phyloP scores from a whole-genome alignment of 2,888 invertebrate species.

The Elegia similella region DNA sequence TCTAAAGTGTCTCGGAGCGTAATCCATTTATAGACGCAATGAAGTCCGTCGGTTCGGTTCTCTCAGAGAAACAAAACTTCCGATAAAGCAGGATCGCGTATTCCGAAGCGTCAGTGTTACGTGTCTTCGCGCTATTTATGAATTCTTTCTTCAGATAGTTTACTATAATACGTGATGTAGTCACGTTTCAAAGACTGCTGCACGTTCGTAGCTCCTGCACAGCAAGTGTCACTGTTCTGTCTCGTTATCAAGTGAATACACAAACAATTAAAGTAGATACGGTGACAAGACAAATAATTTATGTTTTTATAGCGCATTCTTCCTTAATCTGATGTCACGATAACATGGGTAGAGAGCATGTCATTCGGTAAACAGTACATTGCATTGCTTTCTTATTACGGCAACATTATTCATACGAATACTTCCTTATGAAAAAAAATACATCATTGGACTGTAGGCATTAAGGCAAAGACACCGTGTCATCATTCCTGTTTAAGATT shows the following conservation, averaged over 20 bases:
- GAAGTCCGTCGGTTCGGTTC: not conserved
- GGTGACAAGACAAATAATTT: slow-evolving; percentile 66
- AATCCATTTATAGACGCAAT: not conserved
- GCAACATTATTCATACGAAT: not conserved
- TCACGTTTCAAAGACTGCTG: slow-evolving; percentile 44
- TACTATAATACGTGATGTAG: slow-evolving; percentile 62
- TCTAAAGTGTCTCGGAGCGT: slow-evolving; percentile 12
- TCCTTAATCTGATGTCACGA: slow-evolving; percentile 61
- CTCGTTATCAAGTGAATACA: slow-evolving; percentile 53
- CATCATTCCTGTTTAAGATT: too few relatives aligned
- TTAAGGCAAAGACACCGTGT: too few relatives aligned
- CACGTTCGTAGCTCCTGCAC: slow-evolving; percentile 18
- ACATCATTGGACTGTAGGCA: too few relatives aligned
- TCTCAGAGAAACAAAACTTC: not conserved
- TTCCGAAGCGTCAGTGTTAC: slow-evolving; percentile 34
- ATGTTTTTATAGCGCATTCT: slow-evolving; percentile 71
- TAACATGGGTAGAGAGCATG: slow-evolving; percentile 34
- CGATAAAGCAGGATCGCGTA: slow-evolving; percentile 1
- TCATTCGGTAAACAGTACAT: slow-evolving; percentile 13
- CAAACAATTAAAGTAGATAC: slow-evolving; percentile 62
- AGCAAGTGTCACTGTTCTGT: slow-evolving; percentile 41
- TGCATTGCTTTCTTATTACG: slow-evolving; percentile 22
- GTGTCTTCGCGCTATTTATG: slow-evolving; percentile 45
- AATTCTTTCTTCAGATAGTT: slow-evolving; percentile 50
- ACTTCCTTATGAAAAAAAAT: not conserved